phyloP scores from a whole-genome alignment of 2,888 invertebrate genomes.

The Amphipyra tragopoginis region DNA sequence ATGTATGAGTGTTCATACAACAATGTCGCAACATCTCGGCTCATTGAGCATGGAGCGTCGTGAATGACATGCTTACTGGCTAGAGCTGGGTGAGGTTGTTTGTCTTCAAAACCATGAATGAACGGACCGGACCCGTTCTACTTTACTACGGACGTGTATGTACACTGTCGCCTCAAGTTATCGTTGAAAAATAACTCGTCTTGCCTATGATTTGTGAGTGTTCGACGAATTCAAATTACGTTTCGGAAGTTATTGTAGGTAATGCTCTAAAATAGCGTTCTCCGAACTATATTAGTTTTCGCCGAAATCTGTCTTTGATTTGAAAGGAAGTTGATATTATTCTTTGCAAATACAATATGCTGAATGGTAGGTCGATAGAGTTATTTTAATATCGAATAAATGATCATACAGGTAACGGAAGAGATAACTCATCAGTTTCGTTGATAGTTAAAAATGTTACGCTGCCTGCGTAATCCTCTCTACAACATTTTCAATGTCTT shows the following conservation, averaged over 20 bases:
- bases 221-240: slow-evolving; percentile 47
- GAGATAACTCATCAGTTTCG: slow-evolving; percentile 26
- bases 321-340: slow-evolving; percentile 46
- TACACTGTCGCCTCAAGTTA: slow-evolving; percentile 37
- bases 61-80: slow-evolving; percentile 69
- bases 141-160: slow-evolving; percentile 46
- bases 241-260: slow-evolving; percentile 58
- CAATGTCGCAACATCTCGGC: slow-evolving; percentile 65
- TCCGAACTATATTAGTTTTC: slow-evolving; percentile 48
- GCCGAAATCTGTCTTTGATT: slow-evolving; percentile 55
- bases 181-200: slow-evolving; percentile 46
- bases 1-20: slow-evolving; percentile 59
- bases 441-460: not conserved
- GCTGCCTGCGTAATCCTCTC: not conserved
- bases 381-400: slow-evolving; percentile 22
- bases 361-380: slow-evolving; percentile 24
- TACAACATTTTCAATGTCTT: not conserved
- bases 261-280: slow-evolving; percentile 51
- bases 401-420: slow-evolving; percentile 1
- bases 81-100: slow-evolving; percentile 65
- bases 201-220: slow-evolving; percentile 17
- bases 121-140: slow-evolving; percentile 59
- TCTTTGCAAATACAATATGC: slow-evolving; percentile 51
- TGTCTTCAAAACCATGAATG: slow-evolving; percentile 72
- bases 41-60: slow-evolving; percentile 66